Conservation (phyloP, 1,140 invertebrate species). For the Achatina immaculata region DNA sequence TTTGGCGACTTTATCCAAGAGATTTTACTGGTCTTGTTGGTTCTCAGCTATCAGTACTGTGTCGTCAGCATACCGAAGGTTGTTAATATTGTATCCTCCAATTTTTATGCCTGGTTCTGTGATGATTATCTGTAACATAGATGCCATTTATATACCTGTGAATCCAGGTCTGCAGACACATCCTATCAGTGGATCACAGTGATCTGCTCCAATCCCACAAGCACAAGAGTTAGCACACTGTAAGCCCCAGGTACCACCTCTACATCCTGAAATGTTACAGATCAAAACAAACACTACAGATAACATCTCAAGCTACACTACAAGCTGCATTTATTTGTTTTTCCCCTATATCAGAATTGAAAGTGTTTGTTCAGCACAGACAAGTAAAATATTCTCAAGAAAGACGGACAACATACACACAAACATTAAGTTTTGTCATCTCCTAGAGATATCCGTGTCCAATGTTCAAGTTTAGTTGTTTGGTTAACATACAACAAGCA, state of each 20-base stretch:
- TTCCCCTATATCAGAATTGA: not conserved
- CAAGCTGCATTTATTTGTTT: not conserved
- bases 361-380: not conserved
- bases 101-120: too few relatives aligned
- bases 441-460: too few relatives aligned
- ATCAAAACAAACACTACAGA: too few relatives aligned
- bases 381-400: not conserved
- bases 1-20: too few relatives aligned
- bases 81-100: too few relatives aligned
- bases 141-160: slow-evolving; percentile 5
- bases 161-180: slow-evolving; percentile 32
- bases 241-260: not conserved
- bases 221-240: slow-evolving; percentile 23
- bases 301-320: not conserved
- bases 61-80: too few relatives aligned
- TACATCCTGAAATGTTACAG: slow-evolving; percentile 28
- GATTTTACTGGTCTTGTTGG: too few relatives aligned
- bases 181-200: slow-evolving; percentile 1
- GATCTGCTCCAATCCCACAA: not conserved
- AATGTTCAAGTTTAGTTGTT: too few relatives aligned
- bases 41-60: too few relatives aligned
- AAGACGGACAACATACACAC: not conserved
- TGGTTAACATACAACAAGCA: too few relatives aligned
- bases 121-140: too few relatives aligned
- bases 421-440: not conserved